Conservation (phyloP, 2,888 invertebrate species). For the Galerucella calmariensis region DNA sequence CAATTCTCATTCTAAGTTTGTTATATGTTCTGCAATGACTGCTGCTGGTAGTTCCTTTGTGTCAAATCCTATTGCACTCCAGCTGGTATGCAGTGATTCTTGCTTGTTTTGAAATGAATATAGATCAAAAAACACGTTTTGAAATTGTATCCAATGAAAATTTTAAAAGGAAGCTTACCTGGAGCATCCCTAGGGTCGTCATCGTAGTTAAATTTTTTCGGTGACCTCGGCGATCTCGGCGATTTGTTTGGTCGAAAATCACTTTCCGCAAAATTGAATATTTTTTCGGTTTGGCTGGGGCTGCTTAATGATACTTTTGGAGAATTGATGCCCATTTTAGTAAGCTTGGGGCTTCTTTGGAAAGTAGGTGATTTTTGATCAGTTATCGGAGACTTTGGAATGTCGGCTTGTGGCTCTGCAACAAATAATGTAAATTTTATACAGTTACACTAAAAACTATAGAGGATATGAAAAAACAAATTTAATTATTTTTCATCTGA, state of each 20-base stretch:
- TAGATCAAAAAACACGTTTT: too few relatives aligned
- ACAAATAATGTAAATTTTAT: neutral
- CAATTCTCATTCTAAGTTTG: too few relatives aligned
- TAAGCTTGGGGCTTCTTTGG: constrained; percentile 48
- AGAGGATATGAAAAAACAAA: neutral
- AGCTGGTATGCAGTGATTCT: too few relatives aligned
- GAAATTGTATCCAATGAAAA: too few relatives aligned
- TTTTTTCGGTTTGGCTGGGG: constrained; percentile 51
- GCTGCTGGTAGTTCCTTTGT: too few relatives aligned
- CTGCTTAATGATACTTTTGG: constrained; percentile 58
- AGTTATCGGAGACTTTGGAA: constrained; percentile 47
- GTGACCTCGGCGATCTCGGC: constrained; percentile 58
- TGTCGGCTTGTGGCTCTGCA: constrained; percentile 33
- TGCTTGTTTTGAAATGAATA: too few relatives aligned
- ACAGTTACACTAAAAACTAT: neutral
- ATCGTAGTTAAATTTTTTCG: constrained; percentile 53
- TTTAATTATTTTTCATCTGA: neutral
- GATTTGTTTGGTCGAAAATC: constrained; percentile 48
- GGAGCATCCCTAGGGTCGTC: constrained; percentile 41
- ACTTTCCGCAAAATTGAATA: constrained; percentile 49
- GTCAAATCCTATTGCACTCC: too few relatives aligned
- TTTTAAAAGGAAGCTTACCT: constrained; percentile 14
- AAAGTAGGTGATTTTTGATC: constrained; percentile 53
- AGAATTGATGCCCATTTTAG: constrained; percentile 47
- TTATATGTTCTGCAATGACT: too few relatives aligned